These are phyloP conservation scores for Capromys pilorides DNA, from an alignment of 2,797 vertebrate species.

Conservation along the genomic window DNA sequence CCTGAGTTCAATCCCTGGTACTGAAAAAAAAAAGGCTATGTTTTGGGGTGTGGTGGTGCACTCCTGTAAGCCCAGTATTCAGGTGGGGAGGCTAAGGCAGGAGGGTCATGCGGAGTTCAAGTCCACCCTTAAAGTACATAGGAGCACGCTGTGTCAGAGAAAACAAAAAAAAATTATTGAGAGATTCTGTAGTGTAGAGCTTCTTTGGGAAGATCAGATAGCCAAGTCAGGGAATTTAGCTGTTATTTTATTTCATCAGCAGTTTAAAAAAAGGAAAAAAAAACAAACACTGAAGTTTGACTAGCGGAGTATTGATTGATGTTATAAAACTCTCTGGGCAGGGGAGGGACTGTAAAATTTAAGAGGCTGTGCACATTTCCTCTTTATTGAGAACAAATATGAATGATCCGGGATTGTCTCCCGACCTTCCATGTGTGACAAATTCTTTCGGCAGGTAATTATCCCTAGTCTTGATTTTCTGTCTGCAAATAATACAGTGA, in stretches of 20 bases:
- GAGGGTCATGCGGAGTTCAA: not conserved
- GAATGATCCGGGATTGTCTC: not conserved
- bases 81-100: not conserved
- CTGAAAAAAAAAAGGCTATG: not conserved
- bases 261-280: not conserved
- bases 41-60: not conserved
- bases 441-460: not conserved
- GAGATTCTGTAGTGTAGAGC: not conserved
- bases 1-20: too few species aligned
- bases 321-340: not conserved
- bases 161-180: not conserved
- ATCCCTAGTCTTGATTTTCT: not conserved
- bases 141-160: not conserved
- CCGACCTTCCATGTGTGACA: not conserved
- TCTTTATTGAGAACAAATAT: not conserved
- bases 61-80: not conserved
- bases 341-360: not conserved
- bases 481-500: not conserved
- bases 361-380: not conserved
- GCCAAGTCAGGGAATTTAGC: slow-evolving; percentile 3
- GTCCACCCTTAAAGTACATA: not conserved
- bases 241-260: not conserved
- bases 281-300: not conserved
- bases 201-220: slow-evolving; percentile 36
- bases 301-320: not conserved